Evolutionary conservation across 2,113 vertebrate species (phyloP), one percentile per base, ranked within the genome.

Genomic region (Gopherus evgoodei): DNA sequence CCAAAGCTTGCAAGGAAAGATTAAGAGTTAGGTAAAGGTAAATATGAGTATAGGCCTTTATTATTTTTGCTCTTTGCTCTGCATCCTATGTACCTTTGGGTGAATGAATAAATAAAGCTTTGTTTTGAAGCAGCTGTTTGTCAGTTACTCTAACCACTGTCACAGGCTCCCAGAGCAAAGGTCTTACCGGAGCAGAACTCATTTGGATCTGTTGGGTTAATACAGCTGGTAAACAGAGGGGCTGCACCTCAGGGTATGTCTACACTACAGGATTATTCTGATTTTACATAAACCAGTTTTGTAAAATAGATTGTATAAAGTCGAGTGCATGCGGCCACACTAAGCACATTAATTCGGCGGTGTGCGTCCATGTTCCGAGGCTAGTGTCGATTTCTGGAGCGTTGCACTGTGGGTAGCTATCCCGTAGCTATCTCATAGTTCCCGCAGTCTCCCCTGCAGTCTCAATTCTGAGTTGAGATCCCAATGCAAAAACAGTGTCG

Each of bases 101-200:
- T 86, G 7, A 9, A 86, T 83, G 83, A 90, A 94, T 93, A 87
- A 27, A 22, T 88, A 81, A 65, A 65, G 22, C 19, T 86, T 95
- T 42, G 84, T 29, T 92, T 62, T 84, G 65, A 35, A 52, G 76
- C 86, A 90, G 89, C 44, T 31, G 81, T 10, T 35, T 65, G 42
- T 13, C 35, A 82, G 6, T 84, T 89, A 14, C 42, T 14, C 24
- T 76, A 44, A 44, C 13, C 91, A 72, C 59, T 86, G 42, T 35
- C 56, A 44, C 52, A 35, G 79, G 13, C 11, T 49, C 75, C 52
- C 82, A 82, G 89, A 19, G 69, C 27, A 92, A 57, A 89, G 86
- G 91, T 44, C 9, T 72, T 52, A 86, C 24, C 6, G 81, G 54
- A 27, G 81, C 69, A 69, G 4, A 59, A 81, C 11, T 22, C 75